Percentiles rank a stretch among this genome's conserved stretches.
Conservation (phyloP, 2,888 invertebrate species). For the Myopa tessellatipennis region DNA sequence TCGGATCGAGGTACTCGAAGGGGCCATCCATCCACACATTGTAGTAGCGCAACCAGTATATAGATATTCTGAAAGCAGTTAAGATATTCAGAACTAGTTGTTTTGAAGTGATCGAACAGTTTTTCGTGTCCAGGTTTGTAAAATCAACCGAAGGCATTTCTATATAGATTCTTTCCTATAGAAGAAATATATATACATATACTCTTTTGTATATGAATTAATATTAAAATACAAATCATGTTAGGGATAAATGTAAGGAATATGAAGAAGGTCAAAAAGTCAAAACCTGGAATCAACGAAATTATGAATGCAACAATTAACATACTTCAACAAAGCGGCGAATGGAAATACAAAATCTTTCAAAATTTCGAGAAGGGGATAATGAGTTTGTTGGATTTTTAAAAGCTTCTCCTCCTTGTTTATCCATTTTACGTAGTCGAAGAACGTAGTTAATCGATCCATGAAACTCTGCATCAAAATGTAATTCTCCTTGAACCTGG, state of each 20-base stretch:
- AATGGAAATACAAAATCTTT: conserved; percentile 79
- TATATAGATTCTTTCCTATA: too few relatives aligned
- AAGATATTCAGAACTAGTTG: not conserved
- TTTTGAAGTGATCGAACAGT: not conserved
- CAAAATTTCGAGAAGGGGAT: conserved; percentile 83
- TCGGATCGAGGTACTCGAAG: conserved; percentile 85
- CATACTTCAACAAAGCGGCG: conserved; percentile 75
- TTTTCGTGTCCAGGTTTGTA: too few relatives aligned
- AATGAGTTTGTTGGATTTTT: conserved; percentile 81
- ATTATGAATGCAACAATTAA: too few relatives aligned
- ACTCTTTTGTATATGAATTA: too few relatives aligned
- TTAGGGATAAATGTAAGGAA: too few relatives aligned
- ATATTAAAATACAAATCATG: too few relatives aligned
- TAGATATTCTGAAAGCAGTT: conserved; percentile 67
- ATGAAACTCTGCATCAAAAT: conserved; percentile 81
- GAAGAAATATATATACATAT: too few relatives aligned
- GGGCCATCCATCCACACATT: conserved; percentile 94
- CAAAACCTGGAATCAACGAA: too few relatives aligned
- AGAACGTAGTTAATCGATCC: conserved; percentile 79
- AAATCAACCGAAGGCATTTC: too few relatives aligned
- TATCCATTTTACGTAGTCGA: conserved; percentile 84
- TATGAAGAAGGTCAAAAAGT: too few relatives aligned
- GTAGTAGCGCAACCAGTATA: conserved; percentile 83
- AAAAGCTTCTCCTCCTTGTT: conserved; percentile 88
- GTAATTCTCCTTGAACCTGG: conserved; percentile 82